Conservation (phyloP, 37 sponge, comb jelly and placozoan species). For the Amphimedon queenslandica region DNA sequence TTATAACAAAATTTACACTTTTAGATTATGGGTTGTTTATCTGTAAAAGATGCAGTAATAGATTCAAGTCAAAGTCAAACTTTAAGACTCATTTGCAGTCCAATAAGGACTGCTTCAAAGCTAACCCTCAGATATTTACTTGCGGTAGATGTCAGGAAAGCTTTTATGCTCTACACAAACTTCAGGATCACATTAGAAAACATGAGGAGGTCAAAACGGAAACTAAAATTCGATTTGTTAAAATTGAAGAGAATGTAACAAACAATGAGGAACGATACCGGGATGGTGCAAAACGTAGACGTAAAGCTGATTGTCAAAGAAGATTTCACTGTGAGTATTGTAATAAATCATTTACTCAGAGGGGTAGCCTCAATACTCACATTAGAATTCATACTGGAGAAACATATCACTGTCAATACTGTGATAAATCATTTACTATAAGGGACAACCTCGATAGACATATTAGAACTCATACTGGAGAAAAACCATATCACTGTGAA, state of each 20-base stretch:
- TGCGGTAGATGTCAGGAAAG: constrained; percentile 47
- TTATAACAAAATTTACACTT: too few relatives aligned
- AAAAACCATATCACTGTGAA: constrained; percentile 73
- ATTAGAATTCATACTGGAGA: constrained; percentile 69
- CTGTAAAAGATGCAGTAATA: constrained; percentile 31
- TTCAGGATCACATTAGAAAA: constrained; percentile 47
- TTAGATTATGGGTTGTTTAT: too few relatives aligned
- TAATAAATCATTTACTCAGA: constrained; percentile 45
- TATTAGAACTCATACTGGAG: constrained; percentile 54
- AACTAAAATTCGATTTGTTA: too few relatives aligned
- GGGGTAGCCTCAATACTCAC: constrained; percentile 39
- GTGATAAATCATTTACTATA: constrained; percentile 17
- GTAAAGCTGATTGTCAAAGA: constrained; percentile 17
- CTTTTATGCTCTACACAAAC: constrained; percentile 35
- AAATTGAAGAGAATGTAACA: not conserved
- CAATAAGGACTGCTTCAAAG: constrained; percentile 27
- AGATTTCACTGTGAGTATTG: constrained; percentile 51
- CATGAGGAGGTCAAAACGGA: constrained; percentile 13
- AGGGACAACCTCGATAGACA: constrained; percentile 18
- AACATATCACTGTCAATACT: constrained; percentile 58
- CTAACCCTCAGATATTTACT: constrained; percentile 51
- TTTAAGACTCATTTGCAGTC: constrained; percentile 48
- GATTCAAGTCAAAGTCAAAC: constrained; percentile 38
- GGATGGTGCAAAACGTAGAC: constrained; percentile 34
- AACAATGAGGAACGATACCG: constrained; percentile 34